phyloP scores from a whole-genome alignment of 2,113 vertebrate species.

The Genyomyrus donnyi region DNA sequence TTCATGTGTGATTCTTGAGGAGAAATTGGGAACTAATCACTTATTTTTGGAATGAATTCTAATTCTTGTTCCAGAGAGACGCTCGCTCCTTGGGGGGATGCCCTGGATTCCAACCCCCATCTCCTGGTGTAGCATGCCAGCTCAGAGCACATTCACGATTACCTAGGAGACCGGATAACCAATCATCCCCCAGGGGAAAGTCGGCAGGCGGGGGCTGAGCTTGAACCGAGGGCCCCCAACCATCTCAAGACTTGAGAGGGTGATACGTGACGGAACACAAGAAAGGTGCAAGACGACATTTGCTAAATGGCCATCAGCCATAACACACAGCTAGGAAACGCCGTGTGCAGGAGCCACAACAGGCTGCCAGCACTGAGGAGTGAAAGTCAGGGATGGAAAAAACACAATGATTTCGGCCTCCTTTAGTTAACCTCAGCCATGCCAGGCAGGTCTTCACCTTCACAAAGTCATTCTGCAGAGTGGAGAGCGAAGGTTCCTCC shows the following conservation, averaged over 20 bases:
- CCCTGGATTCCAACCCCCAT: not conserved
- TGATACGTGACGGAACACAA: not conserved
- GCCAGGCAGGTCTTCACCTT: not conserved
- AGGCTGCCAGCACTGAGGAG: not conserved
- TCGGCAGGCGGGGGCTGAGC: not conserved
- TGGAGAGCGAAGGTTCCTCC: not conserved
- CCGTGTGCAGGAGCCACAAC: not conserved
- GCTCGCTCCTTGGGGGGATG: not conserved
- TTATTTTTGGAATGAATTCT: not conserved
- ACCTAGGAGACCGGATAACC: not conserved
- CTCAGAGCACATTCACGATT: not conserved
- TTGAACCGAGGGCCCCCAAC: not conserved
- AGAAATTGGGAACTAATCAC: not conserved
- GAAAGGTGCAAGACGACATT: not conserved
- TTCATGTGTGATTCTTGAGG: not conserved
- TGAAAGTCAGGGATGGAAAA: not conserved
- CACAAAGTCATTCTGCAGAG: not conserved
- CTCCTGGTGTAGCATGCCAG: not conserved
- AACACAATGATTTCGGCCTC: not conserved
- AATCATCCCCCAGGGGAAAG: not conserved
- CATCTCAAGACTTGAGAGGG: not conserved
- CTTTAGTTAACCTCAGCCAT: not conserved
- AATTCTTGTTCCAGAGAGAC: not conserved
- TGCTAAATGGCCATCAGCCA: not conserved
- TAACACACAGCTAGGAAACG: not conserved